Evolutionary conservation across 2,888 invertebrate genomes (phyloP).

Genomic region (Atethmia centrago): DNA sequence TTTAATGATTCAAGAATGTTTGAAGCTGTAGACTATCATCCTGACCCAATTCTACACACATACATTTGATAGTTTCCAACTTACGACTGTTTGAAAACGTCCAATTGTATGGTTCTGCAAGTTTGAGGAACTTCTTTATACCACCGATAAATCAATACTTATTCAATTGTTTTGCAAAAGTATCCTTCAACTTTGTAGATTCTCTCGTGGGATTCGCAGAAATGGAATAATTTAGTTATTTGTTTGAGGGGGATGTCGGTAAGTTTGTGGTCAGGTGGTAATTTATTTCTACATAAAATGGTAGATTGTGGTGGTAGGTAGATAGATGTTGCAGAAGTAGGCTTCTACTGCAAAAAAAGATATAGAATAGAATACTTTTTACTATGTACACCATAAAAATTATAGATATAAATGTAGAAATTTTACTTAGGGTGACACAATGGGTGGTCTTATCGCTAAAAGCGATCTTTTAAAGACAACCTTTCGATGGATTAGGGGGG

Average conservation of each 20-base stretch:
- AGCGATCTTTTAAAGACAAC: too few relatives aligned
- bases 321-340: too few relatives aligned
- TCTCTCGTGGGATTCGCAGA: slow-evolving; percentile 4
- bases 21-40: neutral
- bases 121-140: neutral
- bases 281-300: too few relatives aligned
- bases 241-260: neutral
- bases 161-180: slow-evolving; percentile 4
- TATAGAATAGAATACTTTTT: too few relatives aligned
- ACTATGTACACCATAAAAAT: too few relatives aligned
- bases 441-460: too few relatives aligned
- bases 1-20: slow-evolving; percentile 5
- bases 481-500: too few relatives aligned
- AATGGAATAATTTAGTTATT: slow-evolving; percentile 14
- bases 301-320: too few relatives aligned
- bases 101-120: neutral
- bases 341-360: too few relatives aligned
- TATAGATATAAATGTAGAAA: too few relatives aligned
- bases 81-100: slow-evolving; percentile 2
- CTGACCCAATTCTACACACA: slow-evolving; percentile 1
- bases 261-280: neutral
- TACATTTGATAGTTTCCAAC: slow-evolving; percentile 3
- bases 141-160: slow-evolving; percentile 7
- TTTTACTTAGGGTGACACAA: too few relatives aligned
- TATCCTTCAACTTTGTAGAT: slow-evolving; percentile 8